phyloP scores from a whole-genome alignment of 2,888 invertebrate species.

The Sphinx pinastri region DNA sequence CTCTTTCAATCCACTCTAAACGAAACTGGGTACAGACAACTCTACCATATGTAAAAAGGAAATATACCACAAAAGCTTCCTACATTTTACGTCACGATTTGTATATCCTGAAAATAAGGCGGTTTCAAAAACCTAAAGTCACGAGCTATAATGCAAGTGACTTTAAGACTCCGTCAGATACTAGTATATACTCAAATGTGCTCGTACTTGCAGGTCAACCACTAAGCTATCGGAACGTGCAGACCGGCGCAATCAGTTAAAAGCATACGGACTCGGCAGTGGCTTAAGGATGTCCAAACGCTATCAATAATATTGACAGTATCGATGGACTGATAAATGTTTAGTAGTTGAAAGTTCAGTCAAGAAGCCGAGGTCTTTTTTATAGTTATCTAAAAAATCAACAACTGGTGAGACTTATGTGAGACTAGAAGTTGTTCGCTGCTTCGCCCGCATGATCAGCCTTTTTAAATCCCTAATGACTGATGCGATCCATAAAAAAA shows the following conservation, averaged over 20 bases:
- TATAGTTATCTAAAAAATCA: too few relatives aligned
- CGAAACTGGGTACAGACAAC: too few relatives aligned
- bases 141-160: conserved; percentile 1
- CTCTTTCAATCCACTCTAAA: too few relatives aligned
- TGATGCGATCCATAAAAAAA: too few relatives aligned
- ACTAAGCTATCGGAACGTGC: conserved; percentile 43
- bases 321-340: background rate
- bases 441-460: too few relatives aligned
- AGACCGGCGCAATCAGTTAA: conserved; percentile 54
- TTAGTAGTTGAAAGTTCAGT: background rate
- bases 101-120: background rate
- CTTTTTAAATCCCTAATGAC: too few relatives aligned
- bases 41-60: too few relatives aligned
- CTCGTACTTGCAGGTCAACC: conserved; percentile 10
- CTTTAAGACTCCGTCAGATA: conserved; percentile 10
- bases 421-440: too few relatives aligned
- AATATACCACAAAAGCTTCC: too few relatives aligned
- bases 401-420: too few relatives aligned
- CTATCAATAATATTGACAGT: conserved; percentile 12
- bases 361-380: background rate
- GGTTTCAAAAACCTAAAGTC: background rate
- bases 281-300: conserved; percentile 31
- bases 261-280: conserved; percentile 44
- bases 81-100: too few relatives aligned
- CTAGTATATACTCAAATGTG: background rate